Conservation (phyloP, 2,113 vertebrate species). For the Catharus fuscescens region DNA sequence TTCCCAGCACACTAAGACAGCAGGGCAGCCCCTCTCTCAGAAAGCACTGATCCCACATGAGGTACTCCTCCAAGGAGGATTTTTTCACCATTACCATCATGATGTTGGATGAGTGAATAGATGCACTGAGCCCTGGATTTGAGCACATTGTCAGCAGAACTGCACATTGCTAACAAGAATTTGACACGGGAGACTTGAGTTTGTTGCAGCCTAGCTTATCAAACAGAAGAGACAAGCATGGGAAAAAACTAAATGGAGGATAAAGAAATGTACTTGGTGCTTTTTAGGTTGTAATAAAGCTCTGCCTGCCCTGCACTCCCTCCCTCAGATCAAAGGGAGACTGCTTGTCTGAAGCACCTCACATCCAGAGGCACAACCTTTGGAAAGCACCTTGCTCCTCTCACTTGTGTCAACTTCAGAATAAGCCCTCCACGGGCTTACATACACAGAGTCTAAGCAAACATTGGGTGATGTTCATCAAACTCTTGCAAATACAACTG, state of each 20-base stretch:
- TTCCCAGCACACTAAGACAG: neutral
- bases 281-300: neutral
- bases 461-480: neutral
- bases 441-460: neutral
- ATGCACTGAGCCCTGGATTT: neutral
- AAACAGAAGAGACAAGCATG: neutral
- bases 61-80: neutral
- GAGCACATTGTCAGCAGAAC: neutral
- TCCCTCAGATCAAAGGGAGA: neutral
- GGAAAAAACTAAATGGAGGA: neutral
- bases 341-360: neutral
- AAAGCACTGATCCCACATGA: neutral
- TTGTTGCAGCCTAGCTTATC: neutral
- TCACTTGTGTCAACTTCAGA: neutral
- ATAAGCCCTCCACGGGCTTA: neutral
- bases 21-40: neutral
- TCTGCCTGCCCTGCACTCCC: fast-evolving
- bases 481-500: neutral
- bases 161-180: neutral
- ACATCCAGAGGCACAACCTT: neutral
- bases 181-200: neutral
- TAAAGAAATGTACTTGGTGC: neutral
- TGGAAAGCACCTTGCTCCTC: neutral
- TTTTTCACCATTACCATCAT: neutral
- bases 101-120: neutral